phyloP scores from a whole-genome alignment of 2,888 invertebrate genomes.

The Cremastinae sp. region DNA sequence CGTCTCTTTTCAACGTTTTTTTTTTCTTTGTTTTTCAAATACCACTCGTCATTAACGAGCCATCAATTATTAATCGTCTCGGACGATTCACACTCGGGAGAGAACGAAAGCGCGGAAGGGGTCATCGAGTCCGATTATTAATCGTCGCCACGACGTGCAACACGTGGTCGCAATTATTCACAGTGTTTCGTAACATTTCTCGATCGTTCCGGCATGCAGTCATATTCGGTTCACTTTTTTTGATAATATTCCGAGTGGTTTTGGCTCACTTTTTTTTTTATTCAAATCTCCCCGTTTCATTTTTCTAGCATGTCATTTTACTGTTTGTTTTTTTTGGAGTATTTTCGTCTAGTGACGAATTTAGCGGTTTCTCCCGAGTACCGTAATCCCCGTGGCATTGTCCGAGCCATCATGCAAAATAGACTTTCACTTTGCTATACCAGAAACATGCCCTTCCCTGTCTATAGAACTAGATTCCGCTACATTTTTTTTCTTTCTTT shows the following conservation, averaged over 20 bases:
- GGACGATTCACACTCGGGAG: background rate
- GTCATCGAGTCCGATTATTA: conserved; percentile 25
- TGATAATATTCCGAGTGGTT: too few species aligned
- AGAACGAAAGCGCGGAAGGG: conserved; percentile 10
- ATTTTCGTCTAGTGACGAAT: conserved; percentile 28
- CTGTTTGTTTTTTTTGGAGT: too few species aligned
- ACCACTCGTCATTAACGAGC: background rate
- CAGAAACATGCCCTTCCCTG: background rate
- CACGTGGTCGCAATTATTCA: conserved; percentile 11
- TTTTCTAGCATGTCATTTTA: conserved; percentile 3
- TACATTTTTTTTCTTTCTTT: conserved; percentile 27
- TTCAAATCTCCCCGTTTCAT: too few species aligned
- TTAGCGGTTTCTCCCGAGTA: conserved; percentile 23
- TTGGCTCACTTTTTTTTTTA: background rate
- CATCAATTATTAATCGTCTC: conserved; percentile 29
- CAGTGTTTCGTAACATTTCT: background rate
- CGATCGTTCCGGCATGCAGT: background rate
- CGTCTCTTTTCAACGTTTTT: too few species aligned
- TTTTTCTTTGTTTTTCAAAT: too few species aligned
- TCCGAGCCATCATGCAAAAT: conserved; percentile 45
- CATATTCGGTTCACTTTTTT: too few species aligned
- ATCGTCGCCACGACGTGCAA: background rate
- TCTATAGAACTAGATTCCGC: background rate
- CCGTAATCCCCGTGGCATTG: conserved; percentile 46
- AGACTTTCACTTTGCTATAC: conserved; percentile 53